Conservation (phyloP, 2,888 invertebrate species). For the Thecocarcelia acutangulata region DNA sequence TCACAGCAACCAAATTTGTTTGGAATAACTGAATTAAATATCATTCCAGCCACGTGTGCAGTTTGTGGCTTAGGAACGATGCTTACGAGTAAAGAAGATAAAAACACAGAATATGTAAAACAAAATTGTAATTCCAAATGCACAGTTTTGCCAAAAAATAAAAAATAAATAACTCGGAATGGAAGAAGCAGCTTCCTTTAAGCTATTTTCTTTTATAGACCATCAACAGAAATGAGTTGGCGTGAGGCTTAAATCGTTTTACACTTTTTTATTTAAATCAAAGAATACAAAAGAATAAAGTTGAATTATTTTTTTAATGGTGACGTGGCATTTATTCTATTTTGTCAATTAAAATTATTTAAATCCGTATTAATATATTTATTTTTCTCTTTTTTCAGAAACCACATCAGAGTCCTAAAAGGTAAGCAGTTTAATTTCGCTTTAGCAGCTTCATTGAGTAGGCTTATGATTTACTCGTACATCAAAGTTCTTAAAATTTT, state of each 20-base stretch:
- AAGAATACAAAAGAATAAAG: too few relatives aligned
- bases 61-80: constrained; percentile 24
- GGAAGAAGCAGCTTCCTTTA: neutral
- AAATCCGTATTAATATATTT: neutral
- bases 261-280: too few relatives aligned
- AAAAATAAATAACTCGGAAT: neutral
- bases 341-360: too few relatives aligned
- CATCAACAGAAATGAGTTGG: too few relatives aligned
- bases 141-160: neutral
- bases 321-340: too few relatives aligned
- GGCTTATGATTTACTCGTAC: too few relatives aligned
- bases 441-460: too few relatives aligned
- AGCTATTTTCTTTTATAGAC: too few relatives aligned
- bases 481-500: too few relatives aligned
- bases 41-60: constrained; percentile 34
- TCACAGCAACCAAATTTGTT: constrained; percentile 34
- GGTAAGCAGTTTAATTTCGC: constrained; percentile 8
- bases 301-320: too few relatives aligned
- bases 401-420: neutral
- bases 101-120: neutral
- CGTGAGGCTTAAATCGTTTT: too few relatives aligned
- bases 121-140: constrained; percentile 17
- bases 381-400: constrained; percentile 16
- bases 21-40: constrained; percentile 35
- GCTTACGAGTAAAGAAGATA: neutral